A percentile compares a stretch with the other conserved stretches of the same genome.
phyloP scores from a whole-genome alignment of 2,113 vertebrate species.

The Origma solitaria region DNA sequence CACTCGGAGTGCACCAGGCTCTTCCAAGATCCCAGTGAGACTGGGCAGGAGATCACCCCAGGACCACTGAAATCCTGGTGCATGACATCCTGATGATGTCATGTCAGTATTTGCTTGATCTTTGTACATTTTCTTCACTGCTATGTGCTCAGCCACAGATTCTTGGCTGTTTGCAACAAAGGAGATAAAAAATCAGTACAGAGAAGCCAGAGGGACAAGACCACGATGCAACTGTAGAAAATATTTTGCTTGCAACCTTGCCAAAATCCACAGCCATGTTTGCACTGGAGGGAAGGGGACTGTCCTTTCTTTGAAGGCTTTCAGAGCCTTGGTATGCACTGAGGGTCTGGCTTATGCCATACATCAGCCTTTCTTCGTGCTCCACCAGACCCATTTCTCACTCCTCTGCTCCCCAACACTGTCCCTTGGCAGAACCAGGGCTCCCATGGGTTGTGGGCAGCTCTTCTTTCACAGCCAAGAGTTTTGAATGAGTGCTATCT shows the following conservation, averaged over 20 bases:
- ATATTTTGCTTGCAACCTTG: neutral
- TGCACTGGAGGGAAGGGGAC: neutral
- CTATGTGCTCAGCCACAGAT: neutral
- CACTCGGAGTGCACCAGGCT: neutral
- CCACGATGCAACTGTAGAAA: neutral
- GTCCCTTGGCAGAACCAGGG: neutral
- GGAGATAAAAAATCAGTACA: neutral
- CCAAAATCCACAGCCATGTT: neutral
- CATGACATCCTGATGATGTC: neutral
- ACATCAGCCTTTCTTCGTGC: neutral
- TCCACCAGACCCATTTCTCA: neutral
- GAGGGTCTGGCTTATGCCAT: neutral
- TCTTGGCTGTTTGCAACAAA: neutral
- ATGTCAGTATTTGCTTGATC: neutral
- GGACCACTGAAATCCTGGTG: neutral
- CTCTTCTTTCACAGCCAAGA: neutral
- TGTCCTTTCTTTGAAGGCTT: neutral
- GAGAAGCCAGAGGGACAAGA: neutral
- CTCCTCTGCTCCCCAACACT: neutral
- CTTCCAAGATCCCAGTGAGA: neutral
- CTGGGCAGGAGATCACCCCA: neutral
- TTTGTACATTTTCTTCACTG: neutral
- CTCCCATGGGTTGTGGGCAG: neutral
- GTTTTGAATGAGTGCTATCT: neutral
- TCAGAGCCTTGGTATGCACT: neutral